phyloP scores from a whole-genome alignment of 2,113 vertebrate genomes.

The Ivindomyrus marchei region DNA sequence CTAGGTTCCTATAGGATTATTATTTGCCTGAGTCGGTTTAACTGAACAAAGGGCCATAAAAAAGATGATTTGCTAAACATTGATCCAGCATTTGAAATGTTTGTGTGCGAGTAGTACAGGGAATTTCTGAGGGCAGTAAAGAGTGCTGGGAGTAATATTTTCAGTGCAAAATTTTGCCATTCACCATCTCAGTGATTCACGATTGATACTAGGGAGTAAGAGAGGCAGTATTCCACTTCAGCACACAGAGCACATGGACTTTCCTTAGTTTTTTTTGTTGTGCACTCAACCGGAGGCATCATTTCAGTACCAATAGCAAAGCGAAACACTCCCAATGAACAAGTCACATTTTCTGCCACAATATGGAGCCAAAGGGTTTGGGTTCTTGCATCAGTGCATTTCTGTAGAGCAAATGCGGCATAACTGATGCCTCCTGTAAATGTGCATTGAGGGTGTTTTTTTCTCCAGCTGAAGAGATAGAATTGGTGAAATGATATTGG shows the following conservation, averaged over 20 bases:
- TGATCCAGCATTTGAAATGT: not conserved
- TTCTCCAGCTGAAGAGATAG: not conserved
- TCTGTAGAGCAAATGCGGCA: not conserved
- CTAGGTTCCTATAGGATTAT: not conserved
- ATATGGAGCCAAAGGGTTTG: not conserved
- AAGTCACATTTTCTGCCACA: not conserved
- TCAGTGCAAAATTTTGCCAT: not conserved
- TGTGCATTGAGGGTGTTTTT: not conserved
- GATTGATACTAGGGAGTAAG: not conserved
- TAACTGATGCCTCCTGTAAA: not conserved
- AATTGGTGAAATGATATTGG: not conserved
- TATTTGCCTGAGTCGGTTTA: not conserved
- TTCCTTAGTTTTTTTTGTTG: not conserved
- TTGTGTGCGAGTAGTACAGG: not conserved
- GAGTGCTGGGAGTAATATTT: not conserved
- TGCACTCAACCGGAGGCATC: not conserved
- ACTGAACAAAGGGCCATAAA: not conserved
- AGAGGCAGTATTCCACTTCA: not conserved
- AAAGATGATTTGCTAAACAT: not conserved
- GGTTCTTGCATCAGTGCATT: not conserved
- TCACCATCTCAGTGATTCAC: not conserved
- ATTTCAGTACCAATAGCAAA: not conserved
- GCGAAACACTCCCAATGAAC: not conserved
- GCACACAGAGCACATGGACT: not conserved
- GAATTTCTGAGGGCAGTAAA: not conserved